Evolutionary conservation across 2,113 vertebrate genomes (phyloP).

Genomic region (Ranitomeya variabilis): DNA sequence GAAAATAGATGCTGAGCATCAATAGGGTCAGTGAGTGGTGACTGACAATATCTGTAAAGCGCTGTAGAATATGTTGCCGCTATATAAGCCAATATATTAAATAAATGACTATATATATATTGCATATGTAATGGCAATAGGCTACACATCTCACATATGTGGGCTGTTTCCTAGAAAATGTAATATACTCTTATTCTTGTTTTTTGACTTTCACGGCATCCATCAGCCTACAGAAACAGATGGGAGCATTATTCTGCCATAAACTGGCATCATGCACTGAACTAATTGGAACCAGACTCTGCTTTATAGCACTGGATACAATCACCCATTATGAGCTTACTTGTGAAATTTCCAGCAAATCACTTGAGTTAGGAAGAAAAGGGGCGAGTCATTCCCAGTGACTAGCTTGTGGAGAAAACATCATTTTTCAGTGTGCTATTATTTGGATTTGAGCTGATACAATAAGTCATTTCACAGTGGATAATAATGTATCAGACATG

Average conservation of each 20-base stretch:
- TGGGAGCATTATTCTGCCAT: constrained; percentile 56
- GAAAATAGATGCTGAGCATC: no score
- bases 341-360: constrained; percentile 35
- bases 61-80: no score
- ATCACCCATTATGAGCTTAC: constrained; percentile 48
- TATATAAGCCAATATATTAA: no score
- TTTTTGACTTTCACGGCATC: constrained; percentile 49
- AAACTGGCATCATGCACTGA: constrained; percentile 41
- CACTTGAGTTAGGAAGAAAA: constrained; percentile 27
- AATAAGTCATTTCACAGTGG: no score
- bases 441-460: neutral
- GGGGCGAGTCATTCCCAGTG: neutral
- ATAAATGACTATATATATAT: no score
- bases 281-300: constrained; percentile 51
- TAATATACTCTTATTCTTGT: constrained; percentile 33
- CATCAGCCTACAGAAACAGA: constrained; percentile 54
- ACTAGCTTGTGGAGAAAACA: neutral
- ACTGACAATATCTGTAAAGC: no score
- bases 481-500: neutral
- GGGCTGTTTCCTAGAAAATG: constrained; percentile 46
- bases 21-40: no score
- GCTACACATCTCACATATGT: neutral
- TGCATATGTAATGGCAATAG: neutral
- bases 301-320: constrained; percentile 46
- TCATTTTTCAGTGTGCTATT: neutral